Conservation (phyloP, 92 coral and sea anemone species). For the Paragorgia papillata region DNA sequence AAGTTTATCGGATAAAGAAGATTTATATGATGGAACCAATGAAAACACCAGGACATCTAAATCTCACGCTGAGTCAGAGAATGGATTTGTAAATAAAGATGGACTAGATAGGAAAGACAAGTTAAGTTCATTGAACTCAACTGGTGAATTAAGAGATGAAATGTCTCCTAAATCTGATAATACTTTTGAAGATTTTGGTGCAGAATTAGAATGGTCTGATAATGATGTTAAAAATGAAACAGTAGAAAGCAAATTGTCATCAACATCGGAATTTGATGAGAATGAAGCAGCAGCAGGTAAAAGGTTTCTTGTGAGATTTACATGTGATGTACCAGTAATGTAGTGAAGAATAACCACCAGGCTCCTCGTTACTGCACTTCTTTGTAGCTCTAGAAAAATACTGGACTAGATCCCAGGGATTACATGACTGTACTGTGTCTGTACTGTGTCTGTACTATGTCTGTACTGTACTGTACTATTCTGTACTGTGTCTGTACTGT, state of each 20-base stretch:
- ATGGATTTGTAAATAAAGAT: slow-evolving; percentile 4
- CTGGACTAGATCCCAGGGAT: too few species aligned
- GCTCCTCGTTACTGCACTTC: too few species aligned
- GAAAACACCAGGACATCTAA: too few species aligned
- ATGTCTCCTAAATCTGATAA: neutral
- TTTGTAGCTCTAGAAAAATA: too few species aligned
- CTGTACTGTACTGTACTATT: too few species aligned
- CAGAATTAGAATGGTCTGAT: slow-evolving; percentile 41
- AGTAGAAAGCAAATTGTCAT: slow-evolving; percentile 7
- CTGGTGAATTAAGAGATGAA: neutral
- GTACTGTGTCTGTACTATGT: too few species aligned
- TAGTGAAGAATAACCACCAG: too few species aligned
- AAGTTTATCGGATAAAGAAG: neutral
- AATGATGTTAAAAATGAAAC: slow-evolving; percentile 17
- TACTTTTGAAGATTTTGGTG: slow-evolving; percentile 22
- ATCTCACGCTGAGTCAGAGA: slow-evolving; percentile 2
- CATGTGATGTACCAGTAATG: neutral
- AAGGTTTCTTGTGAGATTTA: too few species aligned
- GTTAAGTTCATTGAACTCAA: neutral
- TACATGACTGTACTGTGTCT: too few species aligned
- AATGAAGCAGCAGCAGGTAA: slow-evolving; percentile 93
- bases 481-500: too few species aligned
- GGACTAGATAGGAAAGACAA: neutral
- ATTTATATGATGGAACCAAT: neutral
- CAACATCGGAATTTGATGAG: slow-evolving; percentile 73